Percentiles rank a stretch among this genome's conserved stretches.
phyloP scores from a whole-genome alignment of 2,888 invertebrate species.

The Acleris literana region DNA sequence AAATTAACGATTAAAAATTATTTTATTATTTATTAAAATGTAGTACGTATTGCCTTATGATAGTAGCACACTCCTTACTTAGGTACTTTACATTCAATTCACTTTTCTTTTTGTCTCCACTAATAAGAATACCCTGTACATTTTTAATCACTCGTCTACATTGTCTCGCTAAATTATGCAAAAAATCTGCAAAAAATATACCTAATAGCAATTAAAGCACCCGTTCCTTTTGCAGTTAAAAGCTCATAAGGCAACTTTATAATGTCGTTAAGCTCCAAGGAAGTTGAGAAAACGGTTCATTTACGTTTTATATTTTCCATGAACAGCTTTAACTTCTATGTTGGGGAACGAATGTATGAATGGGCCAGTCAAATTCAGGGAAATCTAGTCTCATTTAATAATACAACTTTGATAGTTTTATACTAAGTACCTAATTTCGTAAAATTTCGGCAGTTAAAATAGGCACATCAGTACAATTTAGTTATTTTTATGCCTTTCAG shows the following conservation, averaged over 20 bases:
- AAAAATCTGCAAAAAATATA: slow-evolving; percentile 19
- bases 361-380: background rate
- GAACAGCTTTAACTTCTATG: slow-evolving; percentile 19
- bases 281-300: slow-evolving; percentile 30
- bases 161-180: slow-evolving; percentile 6
- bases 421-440: no score
- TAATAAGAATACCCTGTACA: background rate
- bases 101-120: no score
- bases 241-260: slow-evolving; percentile 36
- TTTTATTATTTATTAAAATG: no score
- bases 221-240: slow-evolving; percentile 28
- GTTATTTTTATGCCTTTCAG: no score
- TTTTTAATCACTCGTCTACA: slow-evolving; percentile 5
- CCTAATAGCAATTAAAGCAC: slow-evolving; percentile 28
- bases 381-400: background rate
- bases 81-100: no score
- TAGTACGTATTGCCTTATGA: no score
- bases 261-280: slow-evolving; percentile 32
- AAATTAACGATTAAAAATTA: no score
- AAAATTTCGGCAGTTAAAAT: no score
- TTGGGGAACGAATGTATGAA: background rate
- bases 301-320: slow-evolving; percentile 27
- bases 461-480: no score
- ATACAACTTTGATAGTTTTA: background rate
- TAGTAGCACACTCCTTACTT: no score